Evolutionary conservation across 2,888 invertebrate species (phyloP).

Genomic region (Drosophila birchii): DNA sequence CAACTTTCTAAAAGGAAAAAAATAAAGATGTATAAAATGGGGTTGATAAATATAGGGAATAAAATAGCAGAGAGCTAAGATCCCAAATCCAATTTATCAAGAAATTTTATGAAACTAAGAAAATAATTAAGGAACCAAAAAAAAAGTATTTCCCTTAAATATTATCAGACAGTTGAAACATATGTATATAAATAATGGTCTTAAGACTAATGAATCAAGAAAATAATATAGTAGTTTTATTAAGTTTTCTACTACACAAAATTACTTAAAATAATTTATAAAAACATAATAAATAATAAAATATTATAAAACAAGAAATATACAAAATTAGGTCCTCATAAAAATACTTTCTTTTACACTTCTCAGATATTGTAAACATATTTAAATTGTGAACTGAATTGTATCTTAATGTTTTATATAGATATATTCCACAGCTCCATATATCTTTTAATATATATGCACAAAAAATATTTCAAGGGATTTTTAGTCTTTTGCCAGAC

Average conservation of each 20-base stretch:
- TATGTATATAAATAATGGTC: background rate
- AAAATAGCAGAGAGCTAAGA: background rate
- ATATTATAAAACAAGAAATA: background rate
- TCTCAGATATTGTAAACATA: background rate
- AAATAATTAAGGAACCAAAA: background rate
- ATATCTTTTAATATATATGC: background rate
- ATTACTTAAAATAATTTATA: background rate
- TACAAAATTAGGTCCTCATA: too few relatives aligned
- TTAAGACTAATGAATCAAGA: background rate
- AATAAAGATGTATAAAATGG: too few relatives aligned
- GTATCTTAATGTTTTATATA: background rate
- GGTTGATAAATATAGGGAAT: background rate
- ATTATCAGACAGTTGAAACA: background rate
- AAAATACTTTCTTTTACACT: background rate
- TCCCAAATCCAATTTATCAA: too few relatives aligned
- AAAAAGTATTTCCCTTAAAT: background rate
- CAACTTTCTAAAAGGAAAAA: conserved; percentile 11
- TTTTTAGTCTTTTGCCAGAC: conserved; percentile 5
- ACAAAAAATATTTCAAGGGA: conserved; percentile 13
- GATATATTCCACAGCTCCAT: background rate
- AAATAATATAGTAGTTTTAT: background rate
- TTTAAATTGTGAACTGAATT: background rate
- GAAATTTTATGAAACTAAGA: background rate
- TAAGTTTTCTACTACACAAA: background rate
- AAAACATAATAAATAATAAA: background rate